Percentiles rank a stretch among this genome's conserved stretches.
Evolutionary conservation across 2,113 vertebrate species (phyloP).

Genomic region (Calcarius ornatus): DNA sequence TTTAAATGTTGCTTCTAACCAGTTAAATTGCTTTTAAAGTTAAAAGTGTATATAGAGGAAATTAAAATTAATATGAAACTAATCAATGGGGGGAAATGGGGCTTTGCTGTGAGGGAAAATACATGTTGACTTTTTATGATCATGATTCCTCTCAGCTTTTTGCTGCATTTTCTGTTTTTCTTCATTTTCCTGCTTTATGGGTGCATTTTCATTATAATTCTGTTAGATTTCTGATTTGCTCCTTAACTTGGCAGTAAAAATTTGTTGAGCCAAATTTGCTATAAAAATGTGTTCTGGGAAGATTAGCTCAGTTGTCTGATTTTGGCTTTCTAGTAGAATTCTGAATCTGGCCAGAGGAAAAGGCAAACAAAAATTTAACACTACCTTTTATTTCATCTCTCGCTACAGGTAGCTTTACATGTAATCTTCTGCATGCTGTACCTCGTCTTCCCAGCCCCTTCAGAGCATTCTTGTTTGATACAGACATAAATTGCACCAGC

Average conservation of each 20-base stretch:
- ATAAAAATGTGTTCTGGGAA: neutral
- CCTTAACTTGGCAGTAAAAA: neutral
- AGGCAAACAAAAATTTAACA: neutral
- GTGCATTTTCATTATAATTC: neutral
- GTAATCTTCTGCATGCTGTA: neutral
- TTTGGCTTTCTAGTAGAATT: neutral
- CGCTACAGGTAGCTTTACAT: neutral
- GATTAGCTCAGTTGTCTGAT: neutral
- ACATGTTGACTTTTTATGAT: neutral
- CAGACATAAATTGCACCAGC: neutral
- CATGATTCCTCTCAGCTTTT: neutral
- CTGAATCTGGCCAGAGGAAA: neutral
- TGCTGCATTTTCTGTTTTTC: neutral
- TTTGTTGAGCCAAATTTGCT: neutral
- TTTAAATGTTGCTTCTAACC: neutral
- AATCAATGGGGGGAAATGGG: neutral
- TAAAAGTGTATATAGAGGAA: neutral
- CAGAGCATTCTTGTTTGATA: slow-evolving; percentile 42
- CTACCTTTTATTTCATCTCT: neutral
- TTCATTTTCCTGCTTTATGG: neutral
- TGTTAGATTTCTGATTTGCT: neutral
- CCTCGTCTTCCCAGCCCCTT: neutral
- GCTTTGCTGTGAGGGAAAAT: neutral
- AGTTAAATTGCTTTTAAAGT: neutral
- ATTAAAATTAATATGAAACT: neutral